A percentile compares a stretch with the other conserved stretches of the same genome.
Evolutionary conservation across 1,140 invertebrate species (phyloP).

Genomic region (Penaeus japonicus): DNA sequence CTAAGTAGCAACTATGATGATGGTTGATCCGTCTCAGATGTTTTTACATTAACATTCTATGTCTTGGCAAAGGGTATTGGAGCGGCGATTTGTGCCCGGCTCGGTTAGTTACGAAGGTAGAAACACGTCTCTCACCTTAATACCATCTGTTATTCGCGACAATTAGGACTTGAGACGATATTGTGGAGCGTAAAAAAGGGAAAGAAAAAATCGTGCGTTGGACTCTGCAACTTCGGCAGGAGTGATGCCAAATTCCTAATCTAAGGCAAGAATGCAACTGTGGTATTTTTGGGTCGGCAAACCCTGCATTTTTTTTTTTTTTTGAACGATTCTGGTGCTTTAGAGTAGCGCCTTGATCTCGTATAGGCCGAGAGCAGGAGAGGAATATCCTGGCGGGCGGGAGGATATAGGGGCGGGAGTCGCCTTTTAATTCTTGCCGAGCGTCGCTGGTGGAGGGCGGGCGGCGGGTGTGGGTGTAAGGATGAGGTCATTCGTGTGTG

Average conservation of each 20-base stretch:
- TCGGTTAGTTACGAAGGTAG: not conserved
- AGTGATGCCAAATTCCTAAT: slow-evolving; percentile 28
- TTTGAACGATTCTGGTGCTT: not conserved
- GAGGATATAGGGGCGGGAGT: too few species aligned
- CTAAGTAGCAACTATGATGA: slow-evolving; percentile 20
- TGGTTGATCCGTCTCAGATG: slow-evolving; percentile 19
- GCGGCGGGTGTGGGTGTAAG: not conserved
- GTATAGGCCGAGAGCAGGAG: too few species aligned
- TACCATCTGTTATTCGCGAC: not conserved
- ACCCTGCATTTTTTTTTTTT: not conserved
- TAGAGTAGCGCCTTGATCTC: too few species aligned
- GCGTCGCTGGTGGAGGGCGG: too few species aligned
- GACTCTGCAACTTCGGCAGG: not conserved
- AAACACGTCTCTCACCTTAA: not conserved
- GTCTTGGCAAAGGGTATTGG: not conserved
- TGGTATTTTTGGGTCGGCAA: not conserved
- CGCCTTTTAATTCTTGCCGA: too few species aligned
- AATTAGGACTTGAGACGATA: not conserved
- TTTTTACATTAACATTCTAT: not conserved
- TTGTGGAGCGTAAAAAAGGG: not conserved
- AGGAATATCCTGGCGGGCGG: too few species aligned
- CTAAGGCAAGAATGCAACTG: slow-evolving; percentile 22
- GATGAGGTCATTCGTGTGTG: slow-evolving; percentile 21
- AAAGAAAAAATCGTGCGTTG: not conserved
- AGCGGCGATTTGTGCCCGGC: not conserved